These are phyloP conservation scores for Ypsolopha scabrella DNA, from an alignment of 2,888 invertebrate species.

Conservation along the genomic window DNA sequence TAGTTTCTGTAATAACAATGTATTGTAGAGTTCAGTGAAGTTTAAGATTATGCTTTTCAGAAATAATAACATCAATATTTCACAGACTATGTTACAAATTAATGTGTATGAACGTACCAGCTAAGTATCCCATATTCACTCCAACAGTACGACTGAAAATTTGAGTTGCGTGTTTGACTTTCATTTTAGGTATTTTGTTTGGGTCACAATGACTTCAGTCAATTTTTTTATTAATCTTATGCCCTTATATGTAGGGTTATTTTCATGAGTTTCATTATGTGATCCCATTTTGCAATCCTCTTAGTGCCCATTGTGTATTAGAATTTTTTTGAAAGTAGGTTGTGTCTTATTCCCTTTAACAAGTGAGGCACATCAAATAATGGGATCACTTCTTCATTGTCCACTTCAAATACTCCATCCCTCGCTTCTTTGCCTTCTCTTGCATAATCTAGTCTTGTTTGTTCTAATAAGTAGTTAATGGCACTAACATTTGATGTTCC, in stretches of 20 bases:
- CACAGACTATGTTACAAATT: too few relatives aligned
- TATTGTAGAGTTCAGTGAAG: too few relatives aligned
- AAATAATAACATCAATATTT: too few relatives aligned
- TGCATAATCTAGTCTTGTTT: conserved; percentile 8
- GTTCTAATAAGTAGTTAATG: conserved; percentile 7
- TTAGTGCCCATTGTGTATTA: neutral
- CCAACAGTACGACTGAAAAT: too few relatives aligned
- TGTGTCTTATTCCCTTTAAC: conserved; percentile 12
- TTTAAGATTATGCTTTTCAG: too few relatives aligned
- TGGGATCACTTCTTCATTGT: conserved; percentile 8
- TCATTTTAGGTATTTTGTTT: conserved; percentile 6
- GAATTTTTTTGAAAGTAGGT: conserved; percentile 8
- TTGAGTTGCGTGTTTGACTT: too few relatives aligned
- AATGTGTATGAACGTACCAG: too few relatives aligned
- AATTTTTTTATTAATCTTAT: conserved; percentile 9
- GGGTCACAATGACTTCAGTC: conserved; percentile 7
- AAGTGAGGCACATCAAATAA: conserved; percentile 11
- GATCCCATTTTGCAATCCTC: conserved; percentile 8
- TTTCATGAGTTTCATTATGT: conserved; percentile 6
- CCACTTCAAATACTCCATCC: conserved; percentile 4
- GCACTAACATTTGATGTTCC: conserved; percentile 10
- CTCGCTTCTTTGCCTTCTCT: conserved; percentile 3
- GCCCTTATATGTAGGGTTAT: conserved; percentile 8
- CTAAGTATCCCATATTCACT: too few relatives aligned
- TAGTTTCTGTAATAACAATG: too few relatives aligned